These are phyloP conservation scores for Darevskia mixta DNA, from an alignment of 2,797 vertebrate species.

Conservation along the genomic window DNA sequence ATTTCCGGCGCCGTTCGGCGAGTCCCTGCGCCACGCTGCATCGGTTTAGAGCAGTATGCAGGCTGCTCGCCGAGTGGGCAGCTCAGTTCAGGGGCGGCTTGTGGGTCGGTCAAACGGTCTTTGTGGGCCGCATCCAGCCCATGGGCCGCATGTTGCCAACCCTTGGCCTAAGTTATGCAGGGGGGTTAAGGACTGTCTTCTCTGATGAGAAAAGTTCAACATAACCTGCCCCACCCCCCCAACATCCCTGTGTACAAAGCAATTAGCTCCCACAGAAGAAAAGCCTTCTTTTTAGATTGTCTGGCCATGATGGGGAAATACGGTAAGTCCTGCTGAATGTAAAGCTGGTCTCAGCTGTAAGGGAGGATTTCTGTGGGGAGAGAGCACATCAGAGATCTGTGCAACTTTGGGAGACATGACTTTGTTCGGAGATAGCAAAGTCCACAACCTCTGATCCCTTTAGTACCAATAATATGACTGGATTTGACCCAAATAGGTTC, in stretches of 20 bases:
- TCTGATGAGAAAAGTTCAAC: neutral
- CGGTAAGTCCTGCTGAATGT: neutral
- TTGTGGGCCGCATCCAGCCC: no score
- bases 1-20: no score
- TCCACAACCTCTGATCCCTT: neutral
- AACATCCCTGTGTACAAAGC: neutral
- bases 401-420: neutral
- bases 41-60: no score
- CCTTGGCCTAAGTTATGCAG: no score
- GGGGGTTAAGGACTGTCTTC: no score
- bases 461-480: neutral
- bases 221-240: no score
- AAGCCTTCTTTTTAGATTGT: neutral
- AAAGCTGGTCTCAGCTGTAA: neutral
- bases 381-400: neutral
- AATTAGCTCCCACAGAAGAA: neutral
- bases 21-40: no score
- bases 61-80: no score
- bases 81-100: no score
- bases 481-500: neutral
- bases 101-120: no score
- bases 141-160: no score
- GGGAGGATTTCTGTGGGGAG: neutral
- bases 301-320: no score
- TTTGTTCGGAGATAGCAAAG: neutral